Conservation (phyloP, 2,888 invertebrate genomes). For the Orthosia gothica region DNA sequence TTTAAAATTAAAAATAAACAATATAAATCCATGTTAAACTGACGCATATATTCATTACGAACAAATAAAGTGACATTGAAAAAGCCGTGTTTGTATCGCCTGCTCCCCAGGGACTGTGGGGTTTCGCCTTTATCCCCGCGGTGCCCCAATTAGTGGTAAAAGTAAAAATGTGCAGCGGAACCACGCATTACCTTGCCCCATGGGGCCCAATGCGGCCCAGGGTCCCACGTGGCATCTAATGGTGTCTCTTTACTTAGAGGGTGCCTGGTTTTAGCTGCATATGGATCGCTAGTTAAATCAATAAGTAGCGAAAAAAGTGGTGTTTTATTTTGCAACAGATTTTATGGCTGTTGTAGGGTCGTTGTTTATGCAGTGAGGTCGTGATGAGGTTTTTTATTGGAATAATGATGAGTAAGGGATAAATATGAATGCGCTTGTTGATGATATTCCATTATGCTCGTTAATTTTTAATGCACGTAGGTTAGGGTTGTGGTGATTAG, state of each 20-base stretch:
- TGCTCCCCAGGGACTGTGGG: constrained; percentile 82
- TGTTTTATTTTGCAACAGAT: constrained; percentile 65
- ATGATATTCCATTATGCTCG: constrained; percentile 19
- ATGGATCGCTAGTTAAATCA: constrained; percentile 87
- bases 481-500: not conserved
- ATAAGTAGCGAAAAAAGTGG: constrained; percentile 63
- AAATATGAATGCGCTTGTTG: constrained; percentile 13
- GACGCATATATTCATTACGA: constrained; percentile 73
- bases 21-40: constrained; percentile 66
- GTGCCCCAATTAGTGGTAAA: constrained; percentile 90
- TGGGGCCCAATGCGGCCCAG: constrained; percentile 70
- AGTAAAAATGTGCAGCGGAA: constrained; percentile 90
- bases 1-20: constrained; percentile 41
- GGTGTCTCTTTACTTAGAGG: constrained; percentile 89
- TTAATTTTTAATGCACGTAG: constrained; percentile 1
- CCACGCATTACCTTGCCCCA: constrained; percentile 85
- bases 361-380: constrained; percentile 57
- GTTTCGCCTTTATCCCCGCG: constrained; percentile 83
- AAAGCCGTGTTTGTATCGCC: constrained; percentile 79
- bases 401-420: constrained; percentile 42
- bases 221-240: constrained; percentile 89
- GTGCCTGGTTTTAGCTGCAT: constrained; percentile 84
- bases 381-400: constrained; percentile 34
- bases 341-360: constrained; percentile 59
- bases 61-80: constrained; percentile 89